Evolutionary conservation across 2,113 vertebrate genomes (phyloP), one percentile per base, ranked within the genome.

Genomic region (Zosterops japonicus): DNA sequence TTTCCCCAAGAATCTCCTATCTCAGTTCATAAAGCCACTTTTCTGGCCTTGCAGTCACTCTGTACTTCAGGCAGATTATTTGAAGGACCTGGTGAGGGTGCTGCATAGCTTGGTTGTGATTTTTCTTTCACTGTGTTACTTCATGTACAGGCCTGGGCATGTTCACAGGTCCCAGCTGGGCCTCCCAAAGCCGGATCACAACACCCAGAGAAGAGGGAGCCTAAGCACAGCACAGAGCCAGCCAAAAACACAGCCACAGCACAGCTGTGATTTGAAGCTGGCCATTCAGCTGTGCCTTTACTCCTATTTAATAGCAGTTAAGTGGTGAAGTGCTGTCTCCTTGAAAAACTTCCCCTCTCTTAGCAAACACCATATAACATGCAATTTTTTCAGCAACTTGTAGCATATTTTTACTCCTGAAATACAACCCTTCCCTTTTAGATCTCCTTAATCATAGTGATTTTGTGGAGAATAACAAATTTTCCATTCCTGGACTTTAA

Each of bases 391-490:
- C 64, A 83, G 75, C 3, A 18, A 52, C 67, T 90, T 39, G 44
- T 64, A 63, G 71, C 31, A 33, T 94, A 93, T 89, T 95, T 96
- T 95, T 92, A 61, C 56, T 78, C 44, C 41, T 78, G 76, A 92
- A 94, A 89, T 68, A 60, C 24, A 89, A 74, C 19, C 53, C 83
- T 86, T 86, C 64, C 6, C n/a, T 78, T 95, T 86, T 27, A 78
- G 60, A 74, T 28, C 36, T 90, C 71, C 52, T 81, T 90, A 96
- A 96, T 93, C 76, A 96, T n/a, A 95, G 90, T 70, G 52, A 89
- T 96, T 96, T 96, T 78, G 72, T 63, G 57, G 44, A 88, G 59
- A 93, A 87, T 53, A 83, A 41, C 21, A 44, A 41, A 67, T 70
- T 86, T 78, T 75, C 64, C 47, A 22, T 81, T 88, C 68, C 60